These are phyloP conservation scores for Brachionus plicatilis DNA, from an alignment of 1,140 invertebrate genomes.

Conservation along the genomic window DNA sequence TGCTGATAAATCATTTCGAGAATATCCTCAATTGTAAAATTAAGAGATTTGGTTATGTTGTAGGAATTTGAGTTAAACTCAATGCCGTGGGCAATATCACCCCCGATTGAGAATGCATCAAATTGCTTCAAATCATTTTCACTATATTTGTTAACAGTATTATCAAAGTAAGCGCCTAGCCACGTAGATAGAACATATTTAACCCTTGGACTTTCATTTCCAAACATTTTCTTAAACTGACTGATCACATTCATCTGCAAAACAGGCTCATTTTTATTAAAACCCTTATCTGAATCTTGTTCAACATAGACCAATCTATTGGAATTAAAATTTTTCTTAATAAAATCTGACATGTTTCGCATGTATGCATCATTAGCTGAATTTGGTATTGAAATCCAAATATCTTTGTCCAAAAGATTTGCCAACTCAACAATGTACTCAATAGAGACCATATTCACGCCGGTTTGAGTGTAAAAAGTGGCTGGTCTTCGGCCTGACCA, in stretches of 20 bases:
- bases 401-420: conserved; percentile 44
- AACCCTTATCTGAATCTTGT: conserved; percentile 18
- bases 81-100: background rate
- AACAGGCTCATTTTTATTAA: conserved; percentile 8
- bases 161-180: background rate
- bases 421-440: conserved; percentile 44
- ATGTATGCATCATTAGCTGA: conserved; percentile 45
- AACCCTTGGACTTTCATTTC: background rate
- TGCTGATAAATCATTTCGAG: background rate
- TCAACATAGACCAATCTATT: conserved; percentile 41
- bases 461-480: conserved; percentile 44
- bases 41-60: background rate
- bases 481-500: conserved; percentile 42
- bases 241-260: background rate
- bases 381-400: conserved; percentile 46
- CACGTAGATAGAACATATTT: conserved; percentile 24
- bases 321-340: conserved; percentile 42
- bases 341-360: conserved; percentile 42
- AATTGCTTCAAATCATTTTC: background rate
- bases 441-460: conserved; percentile 42
- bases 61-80: background rate
- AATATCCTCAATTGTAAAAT: background rate
- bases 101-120: background rate
- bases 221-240: background rate
- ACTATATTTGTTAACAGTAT: background rate